phyloP scores from a whole-genome alignment of 2,888 invertebrate species.

The Thera obeliscata region DNA sequence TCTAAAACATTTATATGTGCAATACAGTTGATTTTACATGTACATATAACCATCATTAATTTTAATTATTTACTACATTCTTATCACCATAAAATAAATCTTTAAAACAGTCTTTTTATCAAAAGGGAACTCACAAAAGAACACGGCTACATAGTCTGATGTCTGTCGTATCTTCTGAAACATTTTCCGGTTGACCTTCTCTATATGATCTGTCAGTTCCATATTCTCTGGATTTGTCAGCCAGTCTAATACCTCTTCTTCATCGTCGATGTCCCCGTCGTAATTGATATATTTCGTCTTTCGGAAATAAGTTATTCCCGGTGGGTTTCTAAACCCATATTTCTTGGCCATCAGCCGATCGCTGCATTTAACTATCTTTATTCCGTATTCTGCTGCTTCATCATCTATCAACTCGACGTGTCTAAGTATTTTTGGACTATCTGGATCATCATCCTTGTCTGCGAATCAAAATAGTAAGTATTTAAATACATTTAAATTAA shows the following conservation, averaged over 20 bases:
- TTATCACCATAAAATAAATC: slow-evolving; percentile 1
- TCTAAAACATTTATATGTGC: slow-evolving; percentile 88
- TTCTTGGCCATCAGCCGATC: slow-evolving; percentile 97
- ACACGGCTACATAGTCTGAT: slow-evolving; percentile 95
- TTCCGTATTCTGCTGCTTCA: slow-evolving; percentile 95
- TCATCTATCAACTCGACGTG: slow-evolving; percentile 96
- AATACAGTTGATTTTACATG: slow-evolving; percentile 68
- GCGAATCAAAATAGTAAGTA: slow-evolving; percentile 22
- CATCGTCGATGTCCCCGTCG: slow-evolving; percentile 96
- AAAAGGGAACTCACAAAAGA: slow-evolving; percentile 91
- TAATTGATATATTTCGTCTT: slow-evolving; percentile 95
- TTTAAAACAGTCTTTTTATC: slow-evolving; percentile 16
- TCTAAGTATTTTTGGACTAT: slow-evolving; percentile 91
- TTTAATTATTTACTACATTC: neutral
- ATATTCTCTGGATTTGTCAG: slow-evolving; percentile 96
- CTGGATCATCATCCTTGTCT: slow-evolving; percentile 93
- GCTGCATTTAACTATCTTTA: slow-evolving; percentile 94
- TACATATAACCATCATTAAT: slow-evolving; percentile 36
- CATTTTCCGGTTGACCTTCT: slow-evolving; percentile 96
- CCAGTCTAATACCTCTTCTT: slow-evolving; percentile 96
- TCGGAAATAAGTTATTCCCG: slow-evolving; percentile 95
- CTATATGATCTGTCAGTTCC: slow-evolving; percentile 96
- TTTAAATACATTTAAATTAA: neutral
- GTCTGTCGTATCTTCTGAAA: slow-evolving; percentile 95
- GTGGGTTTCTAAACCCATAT: slow-evolving; percentile 94